phyloP scores from a whole-genome alignment of 2,797 vertebrate genomes.

The Petrocephalus schoutedeni region DNA sequence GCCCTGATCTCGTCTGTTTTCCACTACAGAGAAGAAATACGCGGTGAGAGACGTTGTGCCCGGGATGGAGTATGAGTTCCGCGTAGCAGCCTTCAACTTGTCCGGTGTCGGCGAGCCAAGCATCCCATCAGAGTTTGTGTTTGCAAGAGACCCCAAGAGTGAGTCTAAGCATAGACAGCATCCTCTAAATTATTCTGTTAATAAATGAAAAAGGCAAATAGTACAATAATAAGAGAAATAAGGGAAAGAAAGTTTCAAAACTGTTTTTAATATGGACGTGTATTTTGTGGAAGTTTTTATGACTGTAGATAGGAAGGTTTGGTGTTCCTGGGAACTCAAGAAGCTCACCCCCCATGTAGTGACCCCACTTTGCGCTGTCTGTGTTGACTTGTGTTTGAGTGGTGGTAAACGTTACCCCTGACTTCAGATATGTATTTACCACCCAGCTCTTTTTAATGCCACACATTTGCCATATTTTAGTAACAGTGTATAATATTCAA shows the following conservation, averaged over 20 bases:
- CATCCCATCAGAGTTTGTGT: slow-evolving; percentile 63
- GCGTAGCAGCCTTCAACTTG: slow-evolving; percentile 71
- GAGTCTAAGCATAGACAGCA: slow-evolving; percentile 45
- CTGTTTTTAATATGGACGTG: not conserved
- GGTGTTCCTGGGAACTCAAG: not conserved
- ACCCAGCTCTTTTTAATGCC: not conserved
- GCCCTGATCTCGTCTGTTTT: not conserved
- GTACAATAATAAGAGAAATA: not conserved
- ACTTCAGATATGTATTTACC: not conserved
- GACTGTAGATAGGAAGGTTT: not conserved
- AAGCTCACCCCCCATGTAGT: not conserved
- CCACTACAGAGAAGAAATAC: slow-evolving; percentile 57
- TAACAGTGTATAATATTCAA: not conserved
- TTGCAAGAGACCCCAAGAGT: slow-evolving; percentile 69
- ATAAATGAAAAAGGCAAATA: not conserved
- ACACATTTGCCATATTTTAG: not conserved
- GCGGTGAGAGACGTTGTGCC: slow-evolving; percentile 60
- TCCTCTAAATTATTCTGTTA: not conserved
- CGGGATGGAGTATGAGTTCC: slow-evolving; percentile 78
- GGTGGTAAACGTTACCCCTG: not conserved
- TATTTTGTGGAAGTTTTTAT: not conserved
- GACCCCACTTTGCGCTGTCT: not conserved
- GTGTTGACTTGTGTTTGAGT: not conserved
- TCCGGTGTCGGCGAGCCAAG: slow-evolving; percentile 72
- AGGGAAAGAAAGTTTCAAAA: not conserved